phyloP scores from a whole-genome alignment of 1,140 invertebrate genomes.

The Mamestra configurata region DNA sequence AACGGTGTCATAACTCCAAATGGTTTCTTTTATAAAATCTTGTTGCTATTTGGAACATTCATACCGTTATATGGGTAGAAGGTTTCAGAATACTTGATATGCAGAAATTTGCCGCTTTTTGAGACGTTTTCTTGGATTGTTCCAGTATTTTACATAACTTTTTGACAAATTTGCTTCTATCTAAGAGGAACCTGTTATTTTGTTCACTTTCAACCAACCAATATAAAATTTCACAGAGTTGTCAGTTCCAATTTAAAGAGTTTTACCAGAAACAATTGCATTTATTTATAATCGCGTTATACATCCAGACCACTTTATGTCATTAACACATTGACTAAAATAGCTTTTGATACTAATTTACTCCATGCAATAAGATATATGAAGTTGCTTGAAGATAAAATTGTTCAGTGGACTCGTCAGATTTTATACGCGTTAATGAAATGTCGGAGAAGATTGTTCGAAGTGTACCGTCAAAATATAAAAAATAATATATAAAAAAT shows the following conservation, averaged over 20 bases:
- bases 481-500: no score
- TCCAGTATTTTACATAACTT: background rate
- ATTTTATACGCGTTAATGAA: no score
- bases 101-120: background rate
- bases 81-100: background rate
- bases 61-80: background rate
- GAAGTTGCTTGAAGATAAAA: no score
- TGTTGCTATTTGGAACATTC: background rate
- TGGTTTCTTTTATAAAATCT: background rate
- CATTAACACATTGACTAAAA: no score
- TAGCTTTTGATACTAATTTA: no score
- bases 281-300: background rate
- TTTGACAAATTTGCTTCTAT: background rate
- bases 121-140: background rate
- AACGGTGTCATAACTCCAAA: background rate
- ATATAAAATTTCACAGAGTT: slow-evolving; percentile 2
- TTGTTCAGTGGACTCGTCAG: no score
- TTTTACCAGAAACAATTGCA: background rate
- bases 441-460: no score
- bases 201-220: background rate
- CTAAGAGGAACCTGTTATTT: background rate
- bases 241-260: background rate
- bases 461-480: no score
- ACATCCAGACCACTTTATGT: background rate
- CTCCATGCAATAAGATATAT: no score